These are phyloP conservation scores for Girardinichthys multiradiatus DNA, from an alignment of 2,113 vertebrate species.

Conservation along the genomic window DNA sequence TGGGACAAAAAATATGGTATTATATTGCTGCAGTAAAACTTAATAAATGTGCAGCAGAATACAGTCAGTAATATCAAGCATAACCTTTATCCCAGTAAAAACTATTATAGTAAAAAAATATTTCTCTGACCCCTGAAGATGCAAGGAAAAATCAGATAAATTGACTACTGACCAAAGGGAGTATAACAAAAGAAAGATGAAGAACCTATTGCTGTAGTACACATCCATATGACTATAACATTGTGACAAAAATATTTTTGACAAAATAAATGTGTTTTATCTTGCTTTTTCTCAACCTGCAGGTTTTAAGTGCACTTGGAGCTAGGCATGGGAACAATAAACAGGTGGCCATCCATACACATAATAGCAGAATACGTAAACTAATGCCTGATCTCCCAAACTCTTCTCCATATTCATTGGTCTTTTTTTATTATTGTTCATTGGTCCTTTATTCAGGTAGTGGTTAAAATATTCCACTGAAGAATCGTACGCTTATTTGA, in stretches of 20 bases:
- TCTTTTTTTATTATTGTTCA: background rate
- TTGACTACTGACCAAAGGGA: conserved; percentile 5
- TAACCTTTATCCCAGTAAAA: background rate
- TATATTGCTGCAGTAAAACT: background rate
- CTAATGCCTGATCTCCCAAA: background rate
- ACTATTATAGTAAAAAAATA: background rate
- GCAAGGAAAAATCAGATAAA: background rate
- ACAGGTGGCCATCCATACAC: conserved; percentile 9
- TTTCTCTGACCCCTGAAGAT: background rate
- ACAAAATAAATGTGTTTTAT: too few species aligned
- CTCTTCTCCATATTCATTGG: background rate
- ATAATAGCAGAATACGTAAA: conserved; percentile 6
- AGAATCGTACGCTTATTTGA: background rate
- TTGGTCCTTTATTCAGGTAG: background rate
- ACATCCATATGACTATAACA: conserved; percentile 12
- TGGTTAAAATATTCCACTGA: background rate
- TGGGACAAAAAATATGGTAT: background rate
- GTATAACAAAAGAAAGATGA: conserved; percentile 25
- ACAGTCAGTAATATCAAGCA: background rate
- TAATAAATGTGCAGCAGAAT: background rate
- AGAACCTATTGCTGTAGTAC: conserved; percentile 1
- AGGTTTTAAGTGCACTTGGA: background rate
- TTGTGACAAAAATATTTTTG: too few species aligned
- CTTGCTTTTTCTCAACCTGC: conserved; percentile 25
- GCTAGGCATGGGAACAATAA: background rate